phyloP scores from a whole-genome alignment of 2,888 invertebrate genomes.

The Epsilonema sp. region DNA sequence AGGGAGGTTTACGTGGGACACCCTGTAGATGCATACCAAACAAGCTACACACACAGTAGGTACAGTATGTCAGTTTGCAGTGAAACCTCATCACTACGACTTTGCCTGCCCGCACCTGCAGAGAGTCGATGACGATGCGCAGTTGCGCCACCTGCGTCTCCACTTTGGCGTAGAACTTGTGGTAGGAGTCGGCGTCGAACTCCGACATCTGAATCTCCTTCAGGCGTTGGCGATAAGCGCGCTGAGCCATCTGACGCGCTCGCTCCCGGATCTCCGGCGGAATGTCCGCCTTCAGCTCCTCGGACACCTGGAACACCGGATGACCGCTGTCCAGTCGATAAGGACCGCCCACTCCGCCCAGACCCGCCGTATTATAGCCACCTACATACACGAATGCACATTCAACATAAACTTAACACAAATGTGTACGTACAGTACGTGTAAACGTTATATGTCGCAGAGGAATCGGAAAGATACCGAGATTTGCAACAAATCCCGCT shows the following conservation, averaged over 20 bases:
- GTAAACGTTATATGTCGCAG: too few species aligned
- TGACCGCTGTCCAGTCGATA: conserved; percentile 82
- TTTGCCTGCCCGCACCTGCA: conserved; percentile 47
- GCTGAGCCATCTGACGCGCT: conserved; percentile 75
- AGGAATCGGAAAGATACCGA: too few species aligned
- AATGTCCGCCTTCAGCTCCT: conserved; percentile 67
- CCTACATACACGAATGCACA: too few species aligned
- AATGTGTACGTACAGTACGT: too few species aligned
- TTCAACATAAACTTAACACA: too few species aligned
- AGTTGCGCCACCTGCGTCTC: conserved; percentile 56
- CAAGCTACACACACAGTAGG: too few species aligned
- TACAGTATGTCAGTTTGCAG: too few species aligned
- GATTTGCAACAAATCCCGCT: too few species aligned
- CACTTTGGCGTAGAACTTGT: conserved; percentile 50
- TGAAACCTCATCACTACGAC: too few species aligned
- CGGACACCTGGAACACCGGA: conserved; percentile 66
- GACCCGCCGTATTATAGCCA: conserved; percentile 66
- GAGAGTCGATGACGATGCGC: conserved; percentile 55
- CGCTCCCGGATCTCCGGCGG: conserved; percentile 64
- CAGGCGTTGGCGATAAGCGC: conserved; percentile 30
- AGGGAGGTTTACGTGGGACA: too few species aligned
- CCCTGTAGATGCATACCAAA: too few species aligned
- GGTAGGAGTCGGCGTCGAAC: conserved; percentile 69
- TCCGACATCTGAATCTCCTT: conserved; percentile 78
- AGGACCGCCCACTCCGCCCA: conserved; percentile 88